Conservation (phyloP, 2,888 invertebrate species). For the Brachynemurus nebulosus region DNA sequence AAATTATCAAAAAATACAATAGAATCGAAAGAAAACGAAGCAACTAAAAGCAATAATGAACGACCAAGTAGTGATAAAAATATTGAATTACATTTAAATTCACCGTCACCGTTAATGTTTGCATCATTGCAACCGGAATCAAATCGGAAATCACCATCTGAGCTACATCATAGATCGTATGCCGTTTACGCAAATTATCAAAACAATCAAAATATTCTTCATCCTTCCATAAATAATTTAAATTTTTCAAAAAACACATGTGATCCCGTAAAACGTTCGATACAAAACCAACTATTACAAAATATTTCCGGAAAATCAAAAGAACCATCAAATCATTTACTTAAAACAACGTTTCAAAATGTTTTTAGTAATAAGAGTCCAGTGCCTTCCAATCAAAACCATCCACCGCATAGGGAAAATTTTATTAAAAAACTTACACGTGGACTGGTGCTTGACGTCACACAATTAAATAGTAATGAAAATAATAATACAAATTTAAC, state of each 20-base stretch:
- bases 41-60: background rate
- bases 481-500: conserved; percentile 3
- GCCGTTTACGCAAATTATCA: background rate
- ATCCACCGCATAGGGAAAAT: conserved; percentile 22
- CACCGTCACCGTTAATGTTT: conserved; percentile 26
- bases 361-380: conserved; percentile 14
- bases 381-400: conserved; percentile 23
- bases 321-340: background rate
- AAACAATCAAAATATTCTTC: conserved; percentile 23
- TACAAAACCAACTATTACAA: conserved; percentile 1
- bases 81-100: conserved; percentile 7
- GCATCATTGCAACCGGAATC: conserved; percentile 26
- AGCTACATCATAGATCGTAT: background rate
- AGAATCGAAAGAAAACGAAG: background rate
- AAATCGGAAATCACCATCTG: conserved; percentile 22
- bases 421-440: conserved; percentile 29
- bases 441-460: conserved; percentile 34
- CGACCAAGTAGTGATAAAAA: conserved; percentile 3
- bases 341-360: background rate
- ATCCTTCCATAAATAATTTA: conserved; percentile 29
- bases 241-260: conserved; percentile 24
- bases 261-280: background rate
- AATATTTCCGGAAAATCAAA: background rate
- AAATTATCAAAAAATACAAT: background rate
- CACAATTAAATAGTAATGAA: conserved; percentile 23